A percentile compares a stretch with the other conserved stretches of the same genome.
Evolutionary conservation across 2,888 invertebrate species (phyloP).

Genomic region (Caenorhabditis sinica): DNA sequence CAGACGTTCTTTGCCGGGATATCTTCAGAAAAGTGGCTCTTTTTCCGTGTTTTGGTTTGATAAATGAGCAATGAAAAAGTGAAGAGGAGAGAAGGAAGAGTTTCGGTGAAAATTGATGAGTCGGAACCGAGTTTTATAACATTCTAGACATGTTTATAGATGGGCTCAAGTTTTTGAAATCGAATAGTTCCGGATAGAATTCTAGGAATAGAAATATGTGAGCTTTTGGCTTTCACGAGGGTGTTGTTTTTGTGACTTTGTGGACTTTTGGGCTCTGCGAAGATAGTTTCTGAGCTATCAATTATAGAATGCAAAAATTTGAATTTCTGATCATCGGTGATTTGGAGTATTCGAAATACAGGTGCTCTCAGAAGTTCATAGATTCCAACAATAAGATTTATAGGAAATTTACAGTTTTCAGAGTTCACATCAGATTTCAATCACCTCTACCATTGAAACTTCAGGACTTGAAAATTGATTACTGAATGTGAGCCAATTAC

Average conservation of each 20-base stretch:
- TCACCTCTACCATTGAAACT: too few species aligned
- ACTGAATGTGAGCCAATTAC: too few species aligned
- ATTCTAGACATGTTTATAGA: constrained; percentile 9
- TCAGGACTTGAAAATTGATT: too few species aligned
- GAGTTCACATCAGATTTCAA: too few species aligned
- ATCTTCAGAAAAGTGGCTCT: constrained; percentile 16
- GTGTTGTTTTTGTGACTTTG: not conserved
- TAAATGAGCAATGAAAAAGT: constrained; percentile 35
- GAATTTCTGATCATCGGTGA: too few species aligned
- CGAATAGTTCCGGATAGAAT: constrained; percentile 4
- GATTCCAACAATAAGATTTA: too few species aligned
- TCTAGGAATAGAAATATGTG: not conserved
- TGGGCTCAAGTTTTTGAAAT: not conserved
- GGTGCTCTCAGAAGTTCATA: too few species aligned
- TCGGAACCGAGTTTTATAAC: constrained; percentile 24
- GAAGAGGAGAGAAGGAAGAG: not conserved
- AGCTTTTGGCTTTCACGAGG: constrained; percentile 2
- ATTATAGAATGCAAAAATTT: too few species aligned
- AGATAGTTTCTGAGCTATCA: too few species aligned
- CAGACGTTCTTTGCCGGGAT: constrained; percentile 54
- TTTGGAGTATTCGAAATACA: too few species aligned
- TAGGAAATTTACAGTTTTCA: too few species aligned
- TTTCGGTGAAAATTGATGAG: constrained; percentile 29
- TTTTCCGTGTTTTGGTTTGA: constrained; percentile 54
- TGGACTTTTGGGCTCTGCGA: too few species aligned